Percentiles rank a stretch among this genome's conserved stretches.
These are phyloP conservation scores for Oostethus manadensis DNA, from an alignment of 2,113 vertebrate genomes.

Conservation along the genomic window DNA sequence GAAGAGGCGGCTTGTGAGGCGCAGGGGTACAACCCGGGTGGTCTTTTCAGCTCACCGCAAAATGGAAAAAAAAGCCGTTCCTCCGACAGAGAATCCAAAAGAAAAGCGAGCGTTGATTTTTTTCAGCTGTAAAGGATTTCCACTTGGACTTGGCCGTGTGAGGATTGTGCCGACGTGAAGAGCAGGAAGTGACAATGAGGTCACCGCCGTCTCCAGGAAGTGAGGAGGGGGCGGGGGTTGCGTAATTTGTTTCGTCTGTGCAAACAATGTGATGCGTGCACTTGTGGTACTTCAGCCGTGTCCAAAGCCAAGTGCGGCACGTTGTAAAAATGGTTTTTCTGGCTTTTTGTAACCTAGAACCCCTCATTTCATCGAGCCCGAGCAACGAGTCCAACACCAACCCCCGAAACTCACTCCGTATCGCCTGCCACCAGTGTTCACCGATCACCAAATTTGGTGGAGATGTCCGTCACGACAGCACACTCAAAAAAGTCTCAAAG, in stretches of 20 bases:
- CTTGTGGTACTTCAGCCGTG: background rate
- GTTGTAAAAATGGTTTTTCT: too few species aligned
- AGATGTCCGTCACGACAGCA: too few species aligned
- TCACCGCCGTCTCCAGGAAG: conserved; percentile 16
- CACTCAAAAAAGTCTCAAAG: too few species aligned
- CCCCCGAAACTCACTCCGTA: too few species aligned
- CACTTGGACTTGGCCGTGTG: conserved; percentile 40
- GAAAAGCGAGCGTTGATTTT: conserved; percentile 54
- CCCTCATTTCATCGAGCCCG: too few species aligned
- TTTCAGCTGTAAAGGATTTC: conserved; percentile 53
- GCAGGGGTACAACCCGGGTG: conserved; percentile 44
- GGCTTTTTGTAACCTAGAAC: too few species aligned
- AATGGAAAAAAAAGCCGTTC: conserved; percentile 15
- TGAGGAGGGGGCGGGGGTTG: background rate
- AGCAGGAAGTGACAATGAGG: conserved; percentile 20
- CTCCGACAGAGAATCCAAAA: conserved; percentile 34
- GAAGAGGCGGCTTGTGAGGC: background rate
- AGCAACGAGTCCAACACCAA: too few species aligned
- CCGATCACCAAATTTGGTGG: too few species aligned
- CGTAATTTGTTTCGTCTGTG: too few species aligned
- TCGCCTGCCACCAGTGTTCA: too few species aligned
- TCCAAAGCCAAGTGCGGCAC: too few species aligned
- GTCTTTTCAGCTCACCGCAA: conserved; percentile 25
- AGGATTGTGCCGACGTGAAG: conserved; percentile 29
- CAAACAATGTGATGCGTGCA: too few species aligned